Base-by-base conservation (phyloP, 1,140 invertebrate genomes). In the Leptopilina clavipes region DNA sequence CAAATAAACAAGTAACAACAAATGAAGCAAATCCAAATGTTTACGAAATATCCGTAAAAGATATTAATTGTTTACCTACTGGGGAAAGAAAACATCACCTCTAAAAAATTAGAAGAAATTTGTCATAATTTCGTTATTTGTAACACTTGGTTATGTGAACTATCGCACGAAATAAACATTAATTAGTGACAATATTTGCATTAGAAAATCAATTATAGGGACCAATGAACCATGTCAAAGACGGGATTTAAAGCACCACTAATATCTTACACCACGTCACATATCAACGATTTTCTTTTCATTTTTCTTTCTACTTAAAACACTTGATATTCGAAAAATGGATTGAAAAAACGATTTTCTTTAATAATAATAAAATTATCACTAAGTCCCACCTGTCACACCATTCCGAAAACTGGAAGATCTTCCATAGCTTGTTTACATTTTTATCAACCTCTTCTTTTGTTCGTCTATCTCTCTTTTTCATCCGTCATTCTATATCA, bases 261-360 rank as follows among this genome's bases (percentile, higher is more conserved):
- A 25, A 65, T 22, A 31, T 2, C 8, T 8, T n/a, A 25, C 31
- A 65, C 59, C 59, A 65, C 59, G 59, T 65, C 59, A 31, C 59
- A 65, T 8, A 65, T 7, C n/a, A 1, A 25, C 12, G 6, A 11
- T 22, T 12, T 65, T 40, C 37, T 40, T 40, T 40, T 40, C 14
- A 65, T 14, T n/a, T 37, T 14, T 5, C 7, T 22, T 59, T 56
- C 8, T 31, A 31, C 56, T 76, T n/a, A n/a, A 1, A 11, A 40
- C 43, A 48, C 14, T 18, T 71, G 45, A 22, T 43, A 76, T 71
- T 75, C n/a, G 19, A 76, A 72, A 54, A 56, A 12, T 8, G n/a
- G n/a, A 65, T 14, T n/a, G n/a, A 65, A 65, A 12, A 65, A 31
- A 31, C 25, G 1, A n/a, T 31, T 22, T 65, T 10, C 10, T 25